Evolutionary conservation across 1,140 invertebrate species (phyloP), one percentile per base, ranked within the genome.

Genomic region (Manduca sexta): DNA sequence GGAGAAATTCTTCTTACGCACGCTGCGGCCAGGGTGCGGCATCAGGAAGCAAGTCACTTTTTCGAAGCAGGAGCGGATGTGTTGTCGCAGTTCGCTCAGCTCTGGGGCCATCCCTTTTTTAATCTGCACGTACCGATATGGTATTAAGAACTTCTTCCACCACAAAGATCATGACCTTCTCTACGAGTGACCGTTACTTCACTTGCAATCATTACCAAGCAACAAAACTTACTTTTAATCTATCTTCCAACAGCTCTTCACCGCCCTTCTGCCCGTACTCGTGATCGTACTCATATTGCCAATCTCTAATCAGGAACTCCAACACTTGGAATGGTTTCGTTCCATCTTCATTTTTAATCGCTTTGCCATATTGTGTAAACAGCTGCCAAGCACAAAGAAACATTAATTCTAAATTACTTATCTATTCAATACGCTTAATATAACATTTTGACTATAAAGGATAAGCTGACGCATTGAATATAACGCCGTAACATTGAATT

Each of bases 261-360:
- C 54, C 55, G 3, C 55, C 55, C 2, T 5, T 16, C 14, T 11
- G 37, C 8, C 55, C 55, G 8, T 35, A 37, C 1, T 34, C 0
- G 15, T 52, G 46, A 2, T 52, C 45, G 30, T 41, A 49, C 3
- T 26, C 29, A 30, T 26, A 41, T 14, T 12, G 12, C 49, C 49
- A 57, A 21, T 57, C 55, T 12, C 55, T 33, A 1, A 57, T 41
- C 7, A 57, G 49, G 33, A 57, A 57, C 34, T 31, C 4, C n/a
- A 57, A 37, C 3, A 17, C 30, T 29, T 46, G 45, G 5, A 46
- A 39, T 2, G 34, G 6, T 29, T 39, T 45, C 13, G 1, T 13
- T 31, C 26, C 26, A 14, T 31, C 41, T 15, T 30, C 12, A 30
- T 31, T 43, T 4, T 43, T 13, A 14, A 30, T 8, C 14, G 15